Evolutionary conservation across 2,797 vertebrate genomes (phyloP).

Genomic region (Limnodromus scolopaceus): DNA sequence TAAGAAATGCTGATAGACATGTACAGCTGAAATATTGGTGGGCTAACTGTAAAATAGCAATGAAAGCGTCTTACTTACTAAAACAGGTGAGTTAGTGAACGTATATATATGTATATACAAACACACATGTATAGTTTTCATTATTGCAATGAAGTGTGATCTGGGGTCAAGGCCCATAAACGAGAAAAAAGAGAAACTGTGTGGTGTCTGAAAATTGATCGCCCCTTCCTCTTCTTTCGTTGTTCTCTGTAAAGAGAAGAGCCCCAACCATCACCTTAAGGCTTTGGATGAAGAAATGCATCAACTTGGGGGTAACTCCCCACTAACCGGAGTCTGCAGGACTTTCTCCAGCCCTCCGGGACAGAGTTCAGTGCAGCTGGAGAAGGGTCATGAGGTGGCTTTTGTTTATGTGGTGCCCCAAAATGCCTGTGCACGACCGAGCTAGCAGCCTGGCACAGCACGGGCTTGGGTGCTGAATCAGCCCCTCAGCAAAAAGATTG

Average conservation of each 20-base stretch:
- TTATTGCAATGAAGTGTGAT: not conserved
- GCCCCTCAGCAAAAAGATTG: not conserved
- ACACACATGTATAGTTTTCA: not conserved
- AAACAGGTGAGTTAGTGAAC: not conserved
- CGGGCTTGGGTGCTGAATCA: not conserved
- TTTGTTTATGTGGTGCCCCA: not conserved
- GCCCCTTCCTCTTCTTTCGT: not conserved
- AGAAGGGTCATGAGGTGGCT: rapidly evolving
- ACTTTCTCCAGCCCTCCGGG: not conserved
- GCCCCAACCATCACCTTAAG: not conserved
- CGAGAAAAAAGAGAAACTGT: not conserved
- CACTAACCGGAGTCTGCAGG: not conserved
- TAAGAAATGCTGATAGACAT: not conserved
- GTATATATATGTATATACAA: not conserved
- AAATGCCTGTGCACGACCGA: not conserved
- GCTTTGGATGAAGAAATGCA: not conserved
- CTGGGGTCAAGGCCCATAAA: not conserved
- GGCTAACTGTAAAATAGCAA: not conserved
- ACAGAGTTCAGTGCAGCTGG: rapidly evolving
- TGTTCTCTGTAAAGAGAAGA: not conserved
- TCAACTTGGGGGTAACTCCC: not conserved
- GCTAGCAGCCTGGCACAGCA: no score
- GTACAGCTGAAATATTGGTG: not conserved
- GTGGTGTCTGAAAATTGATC: not conserved
- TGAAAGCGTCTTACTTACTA: not conserved